These are phyloP conservation scores for Passer domesticus DNA, from an alignment of 2,113 vertebrate species.

Conservation along the genomic window DNA sequence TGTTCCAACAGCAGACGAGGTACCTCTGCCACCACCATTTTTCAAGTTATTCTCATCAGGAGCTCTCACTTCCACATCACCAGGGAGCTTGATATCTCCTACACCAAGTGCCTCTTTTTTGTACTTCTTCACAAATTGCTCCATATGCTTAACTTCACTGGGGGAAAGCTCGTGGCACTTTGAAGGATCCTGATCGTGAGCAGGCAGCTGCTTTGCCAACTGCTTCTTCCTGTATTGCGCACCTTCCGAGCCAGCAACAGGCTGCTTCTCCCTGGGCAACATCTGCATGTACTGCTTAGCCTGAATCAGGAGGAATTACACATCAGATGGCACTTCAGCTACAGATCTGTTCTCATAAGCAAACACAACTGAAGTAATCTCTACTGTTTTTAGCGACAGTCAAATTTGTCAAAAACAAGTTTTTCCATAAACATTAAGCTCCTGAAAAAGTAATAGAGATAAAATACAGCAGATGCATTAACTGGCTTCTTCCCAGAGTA, in stretches of 20 bases:
- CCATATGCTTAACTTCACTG: constrained; percentile 92
- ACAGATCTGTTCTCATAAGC: neutral
- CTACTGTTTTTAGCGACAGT: neutral
- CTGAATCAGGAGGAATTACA: constrained; percentile 69
- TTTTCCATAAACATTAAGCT: constrained; percentile 3
- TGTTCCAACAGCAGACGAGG: constrained; percentile 70
- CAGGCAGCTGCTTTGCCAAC: constrained; percentile 95
- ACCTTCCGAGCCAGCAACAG: constrained; percentile 88
- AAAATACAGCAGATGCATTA: constrained; percentile 23
- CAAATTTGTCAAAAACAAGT: constrained; percentile 14
- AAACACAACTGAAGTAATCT: neutral
- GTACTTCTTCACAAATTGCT: constrained; percentile 95
- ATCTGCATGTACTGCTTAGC: constrained; percentile 94
- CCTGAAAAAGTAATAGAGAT: neutral
- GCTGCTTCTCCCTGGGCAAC: constrained; percentile 92
- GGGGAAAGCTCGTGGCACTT: constrained; percentile 93
- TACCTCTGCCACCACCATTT: constrained; percentile 67
- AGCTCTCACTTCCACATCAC: constrained; percentile 75
- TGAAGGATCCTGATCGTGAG: constrained; percentile 95
- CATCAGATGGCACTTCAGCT: constrained; percentile 39
- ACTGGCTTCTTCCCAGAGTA: neutral
- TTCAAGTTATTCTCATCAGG: constrained; percentile 16
- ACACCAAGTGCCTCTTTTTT: constrained; percentile 93
- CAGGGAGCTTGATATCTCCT: constrained; percentile 87
- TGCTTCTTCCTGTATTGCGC: constrained; percentile 96